Evolutionary conservation across 2,797 vertebrate species (phyloP), one percentile per base, ranked within the genome.

Genomic region (Chelmon rostratus): DNA sequence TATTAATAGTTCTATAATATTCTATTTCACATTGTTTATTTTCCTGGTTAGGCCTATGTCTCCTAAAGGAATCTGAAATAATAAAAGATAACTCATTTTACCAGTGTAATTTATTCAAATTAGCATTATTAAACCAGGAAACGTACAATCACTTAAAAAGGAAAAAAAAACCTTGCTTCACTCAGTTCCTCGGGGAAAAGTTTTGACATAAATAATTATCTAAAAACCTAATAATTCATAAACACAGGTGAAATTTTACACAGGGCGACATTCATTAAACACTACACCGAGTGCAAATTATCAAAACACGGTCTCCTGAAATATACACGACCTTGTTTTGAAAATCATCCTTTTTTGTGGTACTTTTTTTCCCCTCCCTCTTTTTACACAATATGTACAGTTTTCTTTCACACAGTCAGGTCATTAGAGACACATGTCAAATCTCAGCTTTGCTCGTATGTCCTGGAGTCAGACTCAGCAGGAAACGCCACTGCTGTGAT

Each of bases 151-250:
- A 97, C 96, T 96, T 96, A 96, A 96, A 95, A 97, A 96, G 96
- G 93, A 93, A 94, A 93, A 73, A 93, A 94, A 94, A 95, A 95
- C 93, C 93, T 76, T 88, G 93, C 94, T 95, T 94, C 96, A 95
- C 91, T 94, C 82, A 93, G 94, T 96, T 96, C 93, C 91, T 92
- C 94, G 95, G 96, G 71, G 93, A 95, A 96, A 95, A 95, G 93
- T 92, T 91, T 96, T 91, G 96, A 98, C 97, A 99, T 99, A 99
- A 99, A 99, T 99, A 98, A 98, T 97, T 90, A 93, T 96, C 97
- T 98, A 98, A 95, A 96, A 97, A 96, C 93, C 96, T 97, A 97
- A 94, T 93, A 92, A 97, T 96, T 96, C 95, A 97, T 96, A 94
- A 95, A 96, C 97, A 98, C 96, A 96, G 94, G 96, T 94, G 96